phyloP scores from a whole-genome alignment of 2,888 invertebrate genomes.

The Eilema depressum region DNA sequence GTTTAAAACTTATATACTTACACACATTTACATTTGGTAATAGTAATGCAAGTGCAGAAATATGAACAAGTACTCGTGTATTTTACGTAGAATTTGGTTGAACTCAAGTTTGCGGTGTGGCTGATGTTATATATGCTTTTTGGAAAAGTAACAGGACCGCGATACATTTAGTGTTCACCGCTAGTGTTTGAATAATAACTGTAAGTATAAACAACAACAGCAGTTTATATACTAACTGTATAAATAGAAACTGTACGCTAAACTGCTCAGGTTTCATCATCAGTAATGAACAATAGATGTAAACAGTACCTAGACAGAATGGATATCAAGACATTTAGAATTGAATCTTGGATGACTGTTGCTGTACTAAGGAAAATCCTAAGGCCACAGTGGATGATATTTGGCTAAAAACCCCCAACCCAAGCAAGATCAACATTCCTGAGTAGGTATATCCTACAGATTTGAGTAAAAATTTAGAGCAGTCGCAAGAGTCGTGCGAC shows the following conservation, averaged over 20 bases:
- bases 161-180: slow-evolving; percentile 14
- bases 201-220: slow-evolving; percentile 3
- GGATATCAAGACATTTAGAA: background rate
- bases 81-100: background rate
- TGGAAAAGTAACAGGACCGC: slow-evolving; percentile 6
- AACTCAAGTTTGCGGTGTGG: background rate
- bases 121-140: background rate
- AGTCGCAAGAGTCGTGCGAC: too few species aligned
- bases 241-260: background rate
- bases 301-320: background rate
- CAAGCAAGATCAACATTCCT: background rate
- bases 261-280: background rate
- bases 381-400: background rate
- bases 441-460: too few species aligned
- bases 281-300: background rate
- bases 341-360: background rate
- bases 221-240: background rate
- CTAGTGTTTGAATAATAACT: slow-evolving; percentile 8
- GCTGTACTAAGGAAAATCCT: background rate
- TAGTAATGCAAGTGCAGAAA: too few species aligned
- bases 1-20: too few species aligned
- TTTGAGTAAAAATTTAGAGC: too few species aligned
- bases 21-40: too few species aligned
- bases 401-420: background rate
- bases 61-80: background rate